These are phyloP conservation scores for Rana temporaria DNA, from an alignment of 2,113 vertebrate genomes.

Conservation along the genomic window DNA sequence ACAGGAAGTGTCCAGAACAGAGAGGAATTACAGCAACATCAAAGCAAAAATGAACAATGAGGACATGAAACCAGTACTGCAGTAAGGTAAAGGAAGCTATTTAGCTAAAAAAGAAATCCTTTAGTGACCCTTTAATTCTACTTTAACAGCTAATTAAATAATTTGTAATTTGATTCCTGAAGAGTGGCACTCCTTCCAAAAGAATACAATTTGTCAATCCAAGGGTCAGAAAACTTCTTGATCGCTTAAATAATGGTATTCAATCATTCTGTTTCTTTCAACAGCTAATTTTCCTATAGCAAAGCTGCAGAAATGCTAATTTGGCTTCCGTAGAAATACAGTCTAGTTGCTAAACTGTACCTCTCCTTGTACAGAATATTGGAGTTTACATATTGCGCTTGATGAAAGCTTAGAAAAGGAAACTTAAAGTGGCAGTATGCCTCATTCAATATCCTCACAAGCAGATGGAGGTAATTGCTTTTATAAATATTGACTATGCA, in stretches of 20 bases:
- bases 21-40: too few relatives aligned
- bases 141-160: too few relatives aligned
- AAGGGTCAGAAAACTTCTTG: not conserved
- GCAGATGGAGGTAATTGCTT: constrained; percentile 46
- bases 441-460: constrained; percentile 39
- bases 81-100: too few relatives aligned
- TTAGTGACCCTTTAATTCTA: too few relatives aligned
- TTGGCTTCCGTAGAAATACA: not conserved
- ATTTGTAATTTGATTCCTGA: not conserved
- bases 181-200: not conserved
- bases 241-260: constrained; percentile 15
- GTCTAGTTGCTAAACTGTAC: not conserved
- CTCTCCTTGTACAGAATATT: constrained; percentile 11
- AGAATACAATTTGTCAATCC: not conserved
- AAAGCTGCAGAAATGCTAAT: not conserved
- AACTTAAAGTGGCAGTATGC: constrained; percentile 49
- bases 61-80: too few relatives aligned
- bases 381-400: constrained; percentile 36
- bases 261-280: not conserved
- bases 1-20: too few relatives aligned
- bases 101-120: too few relatives aligned
- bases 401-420: constrained; percentile 22
- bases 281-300: not conserved
- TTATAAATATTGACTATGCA: constrained; percentile 53
- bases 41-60: too few relatives aligned